phyloP scores from a whole-genome alignment of 2,888 invertebrate genomes.

The Folsomia manolachei region DNA sequence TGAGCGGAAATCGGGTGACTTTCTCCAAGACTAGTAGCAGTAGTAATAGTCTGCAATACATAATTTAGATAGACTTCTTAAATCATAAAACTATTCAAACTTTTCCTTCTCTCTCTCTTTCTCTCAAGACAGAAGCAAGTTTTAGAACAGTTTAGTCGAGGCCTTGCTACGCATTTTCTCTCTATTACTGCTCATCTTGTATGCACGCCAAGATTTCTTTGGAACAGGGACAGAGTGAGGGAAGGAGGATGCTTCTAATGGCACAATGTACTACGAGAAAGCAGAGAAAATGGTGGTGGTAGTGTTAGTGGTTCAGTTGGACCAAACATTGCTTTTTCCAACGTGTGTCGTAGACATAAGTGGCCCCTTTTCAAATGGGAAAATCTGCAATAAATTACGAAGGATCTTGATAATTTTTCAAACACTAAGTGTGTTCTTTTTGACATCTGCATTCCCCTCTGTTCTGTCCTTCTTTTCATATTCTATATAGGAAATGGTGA shows the following conservation, averaged over 20 bases:
- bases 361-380: slow-evolving; percentile 18
- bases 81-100: slow-evolving; percentile 23
- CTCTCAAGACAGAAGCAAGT: background rate
- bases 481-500: background rate
- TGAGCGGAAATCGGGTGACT: slow-evolving; percentile 8
- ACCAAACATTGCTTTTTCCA: background rate
- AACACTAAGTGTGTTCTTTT: slow-evolving; percentile 43
- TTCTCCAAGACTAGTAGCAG: background rate
- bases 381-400: slow-evolving; percentile 44
- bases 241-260: background rate
- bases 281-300: background rate
- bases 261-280: background rate
- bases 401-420: slow-evolving; percentile 48
- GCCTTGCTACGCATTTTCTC: background rate
- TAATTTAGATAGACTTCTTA: slow-evolving; percentile 22
- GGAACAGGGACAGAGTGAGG: background rate
- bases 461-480: background rate
- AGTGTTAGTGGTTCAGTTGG: background rate
- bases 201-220: slow-evolving; percentile 10
- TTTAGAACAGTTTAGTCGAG: slow-evolving; percentile 3
- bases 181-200: slow-evolving; percentile 4
- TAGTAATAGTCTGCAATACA: slow-evolving; percentile 15
- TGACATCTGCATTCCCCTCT: slow-evolving; percentile 41
- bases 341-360: background rate
- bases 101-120: slow-evolving; percentile 9